Conservation (phyloP, 1,140 invertebrate species). For the Oscheius sp. region DNA sequence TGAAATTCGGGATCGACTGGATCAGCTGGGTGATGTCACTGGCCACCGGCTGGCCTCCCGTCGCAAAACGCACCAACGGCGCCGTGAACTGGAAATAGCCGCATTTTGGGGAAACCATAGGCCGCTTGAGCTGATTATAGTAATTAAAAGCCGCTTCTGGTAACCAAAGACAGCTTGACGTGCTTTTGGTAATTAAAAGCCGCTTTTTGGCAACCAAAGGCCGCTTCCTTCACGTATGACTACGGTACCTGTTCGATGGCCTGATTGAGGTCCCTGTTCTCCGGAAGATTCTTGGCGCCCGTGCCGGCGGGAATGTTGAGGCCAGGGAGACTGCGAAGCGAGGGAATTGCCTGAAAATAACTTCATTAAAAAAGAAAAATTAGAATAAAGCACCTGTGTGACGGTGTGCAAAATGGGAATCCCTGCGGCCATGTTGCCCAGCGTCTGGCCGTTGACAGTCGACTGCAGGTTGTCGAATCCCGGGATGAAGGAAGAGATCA, state of each 20-base stretch:
- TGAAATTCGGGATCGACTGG: conserved; percentile 50
- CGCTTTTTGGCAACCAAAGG: too few relatives aligned
- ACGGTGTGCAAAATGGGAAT: conserved; percentile 32
- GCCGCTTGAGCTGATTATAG: too few relatives aligned
- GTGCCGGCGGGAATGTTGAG: conserved; percentile 5
- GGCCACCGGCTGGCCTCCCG: too few relatives aligned
- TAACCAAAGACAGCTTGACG: too few relatives aligned
- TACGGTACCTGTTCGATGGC: conserved; percentile 26
- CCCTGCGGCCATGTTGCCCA: not conserved
- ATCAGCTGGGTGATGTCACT: conserved; percentile 49
- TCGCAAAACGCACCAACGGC: too few relatives aligned
- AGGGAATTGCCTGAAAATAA: conserved; percentile 36
- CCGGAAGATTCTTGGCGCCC: not conserved
- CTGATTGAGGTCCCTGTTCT: conserved; percentile 4
- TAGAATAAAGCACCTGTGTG: too few relatives aligned
- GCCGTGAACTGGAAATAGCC: too few relatives aligned
- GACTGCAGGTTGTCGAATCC: not conserved
- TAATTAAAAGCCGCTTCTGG: too few relatives aligned
- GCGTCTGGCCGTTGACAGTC: not conserved
- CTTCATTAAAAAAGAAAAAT: too few relatives aligned
- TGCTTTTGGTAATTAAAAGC: too few relatives aligned
- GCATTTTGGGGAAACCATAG: too few relatives aligned
- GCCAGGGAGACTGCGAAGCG: conserved; percentile 39
- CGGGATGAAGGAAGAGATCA: not conserved
- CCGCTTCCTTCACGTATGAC: too few relatives aligned